Base-by-base conservation (phyloP, 23 tunicate genomes). In the Halocynthia aurantium region DNA sequence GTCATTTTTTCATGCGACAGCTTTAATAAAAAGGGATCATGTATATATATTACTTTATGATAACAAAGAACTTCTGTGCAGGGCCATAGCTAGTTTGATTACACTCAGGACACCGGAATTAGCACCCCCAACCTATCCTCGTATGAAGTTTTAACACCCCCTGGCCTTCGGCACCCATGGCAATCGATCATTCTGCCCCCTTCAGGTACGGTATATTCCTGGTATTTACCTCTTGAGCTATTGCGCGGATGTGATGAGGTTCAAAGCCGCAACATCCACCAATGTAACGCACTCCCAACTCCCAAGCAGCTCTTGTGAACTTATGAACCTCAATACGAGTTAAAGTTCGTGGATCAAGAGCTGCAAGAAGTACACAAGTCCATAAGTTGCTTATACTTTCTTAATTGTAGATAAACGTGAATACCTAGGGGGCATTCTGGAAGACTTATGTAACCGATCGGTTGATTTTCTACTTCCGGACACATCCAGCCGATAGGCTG, bases 221-320 rank as follows among this genome's bases (percentile, higher is more conserved):
- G 44, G 64, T 15, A 58, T n/a, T 71, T 51, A 92, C 98, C 77
- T 92, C 98, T 69, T 92, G 87, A 7, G 98, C 81, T 20, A 92
- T 82, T 7, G 92, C 87, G 44, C 92, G 68, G 10, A 92, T 92
- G 71, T 92, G 98, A 75, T 92, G 98, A 22, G 98, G 88, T 64
- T 92, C 98, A 76, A 92, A 77, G 52, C 98, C 98, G 75, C 98
- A 92, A 79, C 98, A 92, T 6, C 98, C 98, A 65, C 98, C 98
- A 52, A 92, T 92, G 49, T 92, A 92, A 20, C 92, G 62, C 6
- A 83, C 98, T 19, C 98, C 98, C 6, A 86, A 50, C n/a, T 92
- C 92, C 67, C 79, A 92, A 19, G 98, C 98, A 20, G 67, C 55
- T 74, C 98, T 77, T 52, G 98, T 76, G 61, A 92, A 92, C 80